These are phyloP conservation scores for Eptesicus fuscus DNA, from an alignment of 2,113 vertebrate species.

Conservation along the genomic window DNA sequence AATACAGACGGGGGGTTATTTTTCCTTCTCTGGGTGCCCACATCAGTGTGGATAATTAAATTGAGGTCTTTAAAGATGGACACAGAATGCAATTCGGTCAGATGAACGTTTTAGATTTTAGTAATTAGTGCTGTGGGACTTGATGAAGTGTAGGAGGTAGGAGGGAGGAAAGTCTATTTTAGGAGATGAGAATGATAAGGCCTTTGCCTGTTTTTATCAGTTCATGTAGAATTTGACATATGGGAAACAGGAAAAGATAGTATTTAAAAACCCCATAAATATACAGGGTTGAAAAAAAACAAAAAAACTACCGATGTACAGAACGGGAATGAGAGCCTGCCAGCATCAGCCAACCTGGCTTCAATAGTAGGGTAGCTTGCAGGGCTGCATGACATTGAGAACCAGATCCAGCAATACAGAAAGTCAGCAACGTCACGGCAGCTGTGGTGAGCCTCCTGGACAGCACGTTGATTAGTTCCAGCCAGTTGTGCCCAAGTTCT, in stretches of 20 bases:
- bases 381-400: not conserved
- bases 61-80: slow-evolving; percentile 59
- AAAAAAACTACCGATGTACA: not conserved
- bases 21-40: not conserved
- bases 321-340: not conserved
- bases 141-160: slow-evolving; percentile 65
- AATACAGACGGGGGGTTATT: not conserved
- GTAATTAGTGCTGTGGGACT: slow-evolving; percentile 65
- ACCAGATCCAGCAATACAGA: accelerated
- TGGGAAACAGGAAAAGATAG: slow-evolving; percentile 66
- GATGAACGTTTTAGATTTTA: slow-evolving; percentile 57
- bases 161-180: slow-evolving; percentile 66
- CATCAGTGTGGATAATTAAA: slow-evolving; percentile 44
- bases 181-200: slow-evolving; percentile 52
- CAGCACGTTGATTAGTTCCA: not conserved
- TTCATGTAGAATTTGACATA: slow-evolving; percentile 67
- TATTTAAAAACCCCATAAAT: slow-evolving; percentile 60
- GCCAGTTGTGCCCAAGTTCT: not conserved
- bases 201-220: slow-evolving; percentile 61
- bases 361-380: not conserved
- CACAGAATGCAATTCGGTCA: slow-evolving; percentile 43
- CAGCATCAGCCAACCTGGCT: not conserved
- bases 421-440: not conserved
- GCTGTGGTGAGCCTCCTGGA: not conserved
- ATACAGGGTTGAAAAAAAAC: not conserved